phyloP scores from a whole-genome alignment of 2,113 vertebrate genomes.

The Kobus ellipsiprymnus region DNA sequence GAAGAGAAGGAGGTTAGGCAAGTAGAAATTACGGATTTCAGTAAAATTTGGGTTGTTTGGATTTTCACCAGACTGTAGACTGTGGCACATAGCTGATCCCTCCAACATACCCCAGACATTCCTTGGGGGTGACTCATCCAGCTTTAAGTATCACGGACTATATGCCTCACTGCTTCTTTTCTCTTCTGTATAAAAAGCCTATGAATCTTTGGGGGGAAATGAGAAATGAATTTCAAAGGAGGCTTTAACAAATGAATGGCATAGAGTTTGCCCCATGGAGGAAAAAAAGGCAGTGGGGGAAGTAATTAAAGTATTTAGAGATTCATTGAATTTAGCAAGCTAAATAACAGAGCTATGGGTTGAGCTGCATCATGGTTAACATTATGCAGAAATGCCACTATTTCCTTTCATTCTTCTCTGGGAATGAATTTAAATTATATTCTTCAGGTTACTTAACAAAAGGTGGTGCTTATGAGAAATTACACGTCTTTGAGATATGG shows the following conservation, averaged over 20 bases:
- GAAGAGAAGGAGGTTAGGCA: not conserved
- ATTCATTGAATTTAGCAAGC: conserved; percentile 57
- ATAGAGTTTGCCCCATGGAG: conserved; percentile 36
- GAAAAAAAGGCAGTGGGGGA: conserved; percentile 41
- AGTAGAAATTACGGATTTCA: not conserved
- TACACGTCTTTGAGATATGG: conserved; percentile 6
- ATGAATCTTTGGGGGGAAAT: conserved; percentile 24
- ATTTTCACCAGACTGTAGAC: not conserved
- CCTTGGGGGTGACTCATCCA: conserved; percentile 21
- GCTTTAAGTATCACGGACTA: conserved; percentile 48
- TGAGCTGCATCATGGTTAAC: not conserved
- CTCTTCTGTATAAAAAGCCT: conserved; percentile 43
- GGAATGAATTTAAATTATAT: conserved; percentile 44
- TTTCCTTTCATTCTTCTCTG: conserved; percentile 54
- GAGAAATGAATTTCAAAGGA: conserved; percentile 61
- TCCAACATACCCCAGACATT: not conserved
- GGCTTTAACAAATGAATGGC: conserved; percentile 55
- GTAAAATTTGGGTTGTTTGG: not conserved
- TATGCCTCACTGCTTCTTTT: conserved; percentile 50
- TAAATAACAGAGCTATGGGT: conserved; percentile 51
- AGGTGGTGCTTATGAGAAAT: conserved; percentile 54
- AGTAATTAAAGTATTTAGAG: conserved; percentile 49
- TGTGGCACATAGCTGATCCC: not conserved
- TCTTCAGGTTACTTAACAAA: conserved; percentile 37
- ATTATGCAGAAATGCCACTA: not conserved